phyloP scores from a whole-genome alignment of 1,140 invertebrate genomes.

The Chrysomallon squamiferum region DNA sequence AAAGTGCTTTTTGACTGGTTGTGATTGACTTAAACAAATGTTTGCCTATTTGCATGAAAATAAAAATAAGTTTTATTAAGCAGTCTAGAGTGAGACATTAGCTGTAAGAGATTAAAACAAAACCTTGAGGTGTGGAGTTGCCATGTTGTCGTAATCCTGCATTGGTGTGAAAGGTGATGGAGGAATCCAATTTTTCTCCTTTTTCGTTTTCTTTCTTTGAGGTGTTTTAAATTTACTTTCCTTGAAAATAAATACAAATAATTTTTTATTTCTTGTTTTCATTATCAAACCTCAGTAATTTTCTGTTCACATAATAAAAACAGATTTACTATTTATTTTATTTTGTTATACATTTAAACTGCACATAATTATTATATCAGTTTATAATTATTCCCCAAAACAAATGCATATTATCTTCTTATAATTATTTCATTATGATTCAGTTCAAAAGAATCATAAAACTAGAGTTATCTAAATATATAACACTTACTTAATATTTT shows the following conservation, averaged over 20 bases:
- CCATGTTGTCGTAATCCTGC: conserved; percentile 45
- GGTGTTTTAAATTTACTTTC: background rate
- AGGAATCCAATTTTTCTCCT: conserved; percentile 19
- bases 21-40: no score
- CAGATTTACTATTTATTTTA: background rate
- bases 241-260: background rate
- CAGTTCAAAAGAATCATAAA: no score
- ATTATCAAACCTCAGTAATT: background rate
- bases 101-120: background rate
- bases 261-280: background rate
- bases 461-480: no score
- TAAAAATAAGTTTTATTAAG: no score
- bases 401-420: no score
- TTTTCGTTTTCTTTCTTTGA: conserved; percentile 1
- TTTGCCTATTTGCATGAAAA: no score
- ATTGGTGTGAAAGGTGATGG: conserved; percentile 56
- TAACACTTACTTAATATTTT: no score
- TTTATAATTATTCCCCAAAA: background rate
- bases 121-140: conserved; percentile 49
- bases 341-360: background rate
- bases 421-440: no score
- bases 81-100: background rate
- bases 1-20: no score
- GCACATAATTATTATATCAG: background rate
- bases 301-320: no score